Base-by-base conservation (phyloP, 2,888 invertebrate species). In the Tanypteryx hageni region DNA sequence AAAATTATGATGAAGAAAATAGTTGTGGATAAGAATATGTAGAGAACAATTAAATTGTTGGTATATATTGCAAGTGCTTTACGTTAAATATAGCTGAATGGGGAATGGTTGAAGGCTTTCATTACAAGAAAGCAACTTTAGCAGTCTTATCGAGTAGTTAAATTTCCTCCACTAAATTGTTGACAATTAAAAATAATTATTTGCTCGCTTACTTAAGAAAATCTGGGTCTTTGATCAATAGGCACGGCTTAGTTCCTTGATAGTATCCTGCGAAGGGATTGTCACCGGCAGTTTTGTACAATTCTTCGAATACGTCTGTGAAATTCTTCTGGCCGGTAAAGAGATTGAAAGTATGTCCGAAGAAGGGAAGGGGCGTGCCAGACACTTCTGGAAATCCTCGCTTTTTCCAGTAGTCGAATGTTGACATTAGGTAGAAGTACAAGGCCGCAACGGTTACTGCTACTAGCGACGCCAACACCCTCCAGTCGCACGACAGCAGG, bases 341-440 rank as follows among this genome's bases (percentile, higher is more conserved):
- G 4, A 64, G 11, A 2, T 44, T 61, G 2, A 64, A 8, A 10
- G 31, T 9, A 18, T 64, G 27, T 8, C 59, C 64, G 31, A 61
- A 31, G 27, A 27, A 27, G 11, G 89, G 61, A 22, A 89, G 3
- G 9, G 31, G 27, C 14, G 22, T 22, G 3, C 0, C 11, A 61
- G 61, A 61, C 7, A 61, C 7, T 31, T 89, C 61, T 4, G 64
- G 89, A 64, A 89, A 64, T 22, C 89, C 89, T 8, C 89, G 31
- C 31, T 64, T 61, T 44, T 89, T 64, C 89, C 89, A 89, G 22
- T 89, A 64, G 27, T 59, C 64, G 14, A 31, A 8, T 10, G 14
- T 14, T 11, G 64, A 64, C 16, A 18, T 89, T 31, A 31, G 61
- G 64, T 61, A 59, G 64, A 89, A 44, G 61, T 16, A 10, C 1